These are phyloP conservation scores for Gorsachius goisagi DNA, from an alignment of 2,113 vertebrate genomes.

Conservation along the genomic window DNA sequence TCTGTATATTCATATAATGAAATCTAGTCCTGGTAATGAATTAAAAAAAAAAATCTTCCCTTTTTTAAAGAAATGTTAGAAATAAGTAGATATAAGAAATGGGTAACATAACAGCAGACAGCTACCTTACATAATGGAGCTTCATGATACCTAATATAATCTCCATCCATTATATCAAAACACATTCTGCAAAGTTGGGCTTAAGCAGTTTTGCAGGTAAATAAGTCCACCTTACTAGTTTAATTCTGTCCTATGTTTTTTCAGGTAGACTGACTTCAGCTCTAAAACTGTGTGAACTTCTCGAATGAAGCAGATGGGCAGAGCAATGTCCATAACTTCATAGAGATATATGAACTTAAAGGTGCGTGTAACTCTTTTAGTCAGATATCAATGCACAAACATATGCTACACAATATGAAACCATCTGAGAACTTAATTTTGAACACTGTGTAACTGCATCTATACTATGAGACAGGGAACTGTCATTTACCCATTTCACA, in stretches of 20 bases:
- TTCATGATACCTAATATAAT: background rate
- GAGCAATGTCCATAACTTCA: background rate
- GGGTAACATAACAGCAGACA: background rate
- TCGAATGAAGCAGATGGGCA: background rate
- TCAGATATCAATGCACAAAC: background rate
- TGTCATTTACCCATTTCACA: background rate
- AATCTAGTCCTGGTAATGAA: background rate
- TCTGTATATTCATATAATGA: background rate
- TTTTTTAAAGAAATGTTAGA: background rate
- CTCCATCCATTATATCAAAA: background rate
- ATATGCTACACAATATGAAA: background rate
- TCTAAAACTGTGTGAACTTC: background rate
- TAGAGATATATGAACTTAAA: background rate
- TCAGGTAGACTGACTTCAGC: background rate
- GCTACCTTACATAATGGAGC: accelerated
- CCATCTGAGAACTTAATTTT: background rate
- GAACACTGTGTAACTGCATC: no score
- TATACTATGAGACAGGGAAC: background rate
- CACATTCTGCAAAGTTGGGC: accelerated
- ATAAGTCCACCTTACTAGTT: background rate
- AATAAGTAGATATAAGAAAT: background rate
- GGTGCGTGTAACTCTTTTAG: background rate
- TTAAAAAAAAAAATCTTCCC: background rate
- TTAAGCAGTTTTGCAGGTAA: background rate
- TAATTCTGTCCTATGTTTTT: background rate